Evolutionary conservation across 2,113 vertebrate genomes (phyloP).

Genomic region (Dasyornis broadbenti): DNA sequence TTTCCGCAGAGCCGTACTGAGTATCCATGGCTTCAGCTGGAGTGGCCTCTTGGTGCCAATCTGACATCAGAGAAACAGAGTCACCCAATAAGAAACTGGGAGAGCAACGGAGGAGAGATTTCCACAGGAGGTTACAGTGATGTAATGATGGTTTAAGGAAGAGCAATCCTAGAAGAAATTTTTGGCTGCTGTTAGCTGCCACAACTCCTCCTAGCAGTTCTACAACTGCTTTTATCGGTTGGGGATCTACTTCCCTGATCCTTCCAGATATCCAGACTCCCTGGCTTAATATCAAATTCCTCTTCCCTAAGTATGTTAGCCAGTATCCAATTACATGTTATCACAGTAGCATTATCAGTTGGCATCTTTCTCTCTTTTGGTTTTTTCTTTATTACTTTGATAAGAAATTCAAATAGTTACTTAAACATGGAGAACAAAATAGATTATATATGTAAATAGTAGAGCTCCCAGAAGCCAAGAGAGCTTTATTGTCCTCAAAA

Average conservation of each 20-base stretch:
- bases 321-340: background rate
- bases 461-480: background rate
- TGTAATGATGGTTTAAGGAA: background rate
- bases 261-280: background rate
- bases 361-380: background rate
- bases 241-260: background rate
- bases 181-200: background rate
- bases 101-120: background rate
- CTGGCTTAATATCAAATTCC: conserved; percentile 17
- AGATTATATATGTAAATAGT: background rate
- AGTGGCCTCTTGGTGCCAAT: background rate
- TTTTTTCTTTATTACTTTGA: conserved; percentile 18
- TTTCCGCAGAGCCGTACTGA: rapidly evolving
- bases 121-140: background rate
- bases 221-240: background rate
- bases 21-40: rapidly evolving
- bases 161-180: background rate
- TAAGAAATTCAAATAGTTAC: conserved; percentile 37
- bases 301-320: background rate
- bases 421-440: background rate
- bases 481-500: background rate
- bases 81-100: background rate
- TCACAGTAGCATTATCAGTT: conserved; percentile 1
- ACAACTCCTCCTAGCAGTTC: background rate
- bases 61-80: background rate